A percentile compares a stretch with the other conserved stretches of the same genome.
Evolutionary conservation across 1,140 invertebrate species (phyloP).

Genomic region (Brachionus angularis): DNA sequence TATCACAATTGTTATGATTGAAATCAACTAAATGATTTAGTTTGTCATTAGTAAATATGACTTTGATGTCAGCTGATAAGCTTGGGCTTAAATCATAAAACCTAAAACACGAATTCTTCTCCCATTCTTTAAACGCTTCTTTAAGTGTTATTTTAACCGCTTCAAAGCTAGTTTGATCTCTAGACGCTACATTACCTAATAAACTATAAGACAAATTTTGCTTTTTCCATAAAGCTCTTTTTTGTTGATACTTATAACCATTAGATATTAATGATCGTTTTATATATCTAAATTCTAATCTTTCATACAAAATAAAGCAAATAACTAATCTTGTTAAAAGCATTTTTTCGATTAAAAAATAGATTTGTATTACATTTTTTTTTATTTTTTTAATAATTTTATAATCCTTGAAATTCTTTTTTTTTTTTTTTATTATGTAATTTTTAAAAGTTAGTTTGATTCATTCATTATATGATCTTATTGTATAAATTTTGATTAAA

Average conservation of each 20-base stretch:
- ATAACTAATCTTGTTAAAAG: too few species aligned
- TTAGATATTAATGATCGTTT: too few species aligned
- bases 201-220: conserved; percentile 7
- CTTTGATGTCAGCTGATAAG: not conserved
- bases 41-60: conserved; percentile 22
- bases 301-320: too few species aligned
- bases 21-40: too few species aligned
- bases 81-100: not conserved
- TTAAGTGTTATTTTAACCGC: not conserved
- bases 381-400: too few species aligned
- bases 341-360: too few species aligned
- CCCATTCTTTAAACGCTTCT: conserved; percentile 14
- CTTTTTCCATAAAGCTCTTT: not conserved
- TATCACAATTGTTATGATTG: not conserved
- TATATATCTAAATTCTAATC: too few species aligned
- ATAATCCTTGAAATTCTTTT: too few species aligned
- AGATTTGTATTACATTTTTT: too few species aligned
- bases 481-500: too few species aligned
- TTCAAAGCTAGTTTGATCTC: conserved; percentile 10
- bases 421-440: too few species aligned
- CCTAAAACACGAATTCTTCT: conserved; percentile 6
- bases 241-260: not conserved
- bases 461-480: too few species aligned
- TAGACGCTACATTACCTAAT: conserved; percentile 15
- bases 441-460: not conserved